Conservation (phyloP, 2,888 invertebrate species). For the Drosophila pseudotalamancana region DNA sequence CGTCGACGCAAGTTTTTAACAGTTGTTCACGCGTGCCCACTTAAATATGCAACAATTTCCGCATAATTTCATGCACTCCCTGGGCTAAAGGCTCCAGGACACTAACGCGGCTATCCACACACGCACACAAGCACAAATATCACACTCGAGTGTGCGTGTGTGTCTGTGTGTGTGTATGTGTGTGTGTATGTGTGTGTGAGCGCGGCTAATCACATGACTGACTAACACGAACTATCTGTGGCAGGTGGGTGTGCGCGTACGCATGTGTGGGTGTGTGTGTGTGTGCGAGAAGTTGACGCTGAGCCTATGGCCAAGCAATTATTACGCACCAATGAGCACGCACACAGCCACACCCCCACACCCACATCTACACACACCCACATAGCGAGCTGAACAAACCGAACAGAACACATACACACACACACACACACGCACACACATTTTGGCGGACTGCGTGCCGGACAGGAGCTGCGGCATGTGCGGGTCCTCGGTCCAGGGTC, state of each 20-base stretch:
- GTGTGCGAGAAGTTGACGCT: conserved; percentile 35
- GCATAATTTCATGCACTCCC: conserved; percentile 67
- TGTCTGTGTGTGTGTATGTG: conserved; percentile 28
- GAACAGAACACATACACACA: conserved; percentile 49
- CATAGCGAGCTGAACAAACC: conserved; percentile 31
- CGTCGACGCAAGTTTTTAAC: conserved; percentile 41
- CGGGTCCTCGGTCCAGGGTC: conserved; percentile 24
- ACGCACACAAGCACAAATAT: background rate
- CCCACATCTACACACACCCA: conserved; percentile 2
- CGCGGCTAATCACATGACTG: conserved; percentile 71
- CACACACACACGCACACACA: conserved; percentile 1
- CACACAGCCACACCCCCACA: conserved; percentile 21
- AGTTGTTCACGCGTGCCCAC: conserved; percentile 66
- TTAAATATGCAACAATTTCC: conserved; percentile 79
- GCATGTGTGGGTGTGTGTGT: background rate
- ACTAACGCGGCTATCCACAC: background rate
- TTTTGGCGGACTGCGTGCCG: conserved; percentile 34
- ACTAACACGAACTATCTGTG: conserved; percentile 54
- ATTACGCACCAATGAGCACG: conserved; percentile 66
- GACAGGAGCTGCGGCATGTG: conserved; percentile 57
- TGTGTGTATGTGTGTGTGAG: conserved; percentile 29
- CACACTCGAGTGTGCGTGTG: conserved; percentile 7
- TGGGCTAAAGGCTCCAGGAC: conserved; percentile 15
- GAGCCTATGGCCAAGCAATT: conserved; percentile 71
- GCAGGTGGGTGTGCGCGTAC: conserved; percentile 35